Percentiles rank a stretch among this genome's conserved stretches.
phyloP scores from a whole-genome alignment of 2,113 vertebrate genomes.

The Saccopteryx bilineata region DNA sequence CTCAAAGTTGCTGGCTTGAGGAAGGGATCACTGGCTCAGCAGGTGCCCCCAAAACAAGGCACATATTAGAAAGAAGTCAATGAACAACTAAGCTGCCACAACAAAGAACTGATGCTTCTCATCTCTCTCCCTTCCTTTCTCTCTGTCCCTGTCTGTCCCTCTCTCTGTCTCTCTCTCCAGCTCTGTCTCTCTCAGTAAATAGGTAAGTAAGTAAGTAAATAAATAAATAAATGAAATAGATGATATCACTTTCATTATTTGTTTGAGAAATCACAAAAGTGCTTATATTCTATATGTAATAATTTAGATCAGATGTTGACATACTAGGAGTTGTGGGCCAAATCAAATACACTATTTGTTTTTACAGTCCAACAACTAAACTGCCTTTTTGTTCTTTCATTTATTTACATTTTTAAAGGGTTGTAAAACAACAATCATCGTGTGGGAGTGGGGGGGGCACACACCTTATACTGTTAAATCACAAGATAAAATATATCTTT shows the following conservation, averaged over 20 bases:
- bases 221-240: slow-evolving; percentile 19
- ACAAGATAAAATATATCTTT: neutral
- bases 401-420: neutral
- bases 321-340: neutral
- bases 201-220: too few relatives aligned
- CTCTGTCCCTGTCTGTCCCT: too few relatives aligned
- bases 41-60: too few relatives aligned
- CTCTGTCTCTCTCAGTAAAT: too few relatives aligned
- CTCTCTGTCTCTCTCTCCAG: too few relatives aligned
- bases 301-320: neutral
- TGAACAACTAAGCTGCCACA: too few relatives aligned
- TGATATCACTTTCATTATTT: neutral
- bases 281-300: slow-evolving; percentile 9
- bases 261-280: slow-evolving; percentile 16
- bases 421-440: neutral
- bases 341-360: neutral
- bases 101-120: too few relatives aligned
- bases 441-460: neutral
- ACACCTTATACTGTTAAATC: neutral
- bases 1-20: too few relatives aligned
- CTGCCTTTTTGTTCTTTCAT: neutral
- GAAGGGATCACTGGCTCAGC: too few relatives aligned
- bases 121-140: too few relatives aligned
- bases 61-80: too few relatives aligned
- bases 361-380: neutral